Evolutionary conservation across 37 sponge, comb jelly and placozoan species (phyloP).

Genomic region (Beroe ovata): DNA sequence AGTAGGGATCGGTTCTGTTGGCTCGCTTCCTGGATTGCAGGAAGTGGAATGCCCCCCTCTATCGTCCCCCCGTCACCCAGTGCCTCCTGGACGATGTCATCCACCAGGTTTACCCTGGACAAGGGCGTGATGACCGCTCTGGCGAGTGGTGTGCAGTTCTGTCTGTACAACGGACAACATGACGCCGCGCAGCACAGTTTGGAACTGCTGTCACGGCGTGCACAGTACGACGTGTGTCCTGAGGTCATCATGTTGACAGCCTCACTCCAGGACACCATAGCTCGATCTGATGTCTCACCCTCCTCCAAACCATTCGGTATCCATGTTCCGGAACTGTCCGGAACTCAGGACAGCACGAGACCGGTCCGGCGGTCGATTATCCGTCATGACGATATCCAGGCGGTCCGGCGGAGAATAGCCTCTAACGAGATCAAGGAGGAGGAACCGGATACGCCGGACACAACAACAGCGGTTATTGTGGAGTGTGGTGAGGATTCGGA

Average conservation of each 20-base stretch:
- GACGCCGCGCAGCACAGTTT: neutral
- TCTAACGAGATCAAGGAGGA: conserved; percentile 65
- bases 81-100: neutral
- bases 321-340: conserved; percentile 31
- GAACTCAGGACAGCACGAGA: conserved; percentile 21
- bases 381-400: conserved; percentile 39
- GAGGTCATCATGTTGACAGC: conserved; percentile 44
- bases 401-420: conserved; percentile 14
- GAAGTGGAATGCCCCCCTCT: conserved; percentile 13
- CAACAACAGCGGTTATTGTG: conserved; percentile 14
- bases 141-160: conserved; percentile 6
- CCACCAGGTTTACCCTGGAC: conserved; percentile 16
- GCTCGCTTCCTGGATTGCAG: conserved; percentile 17
- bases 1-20: conserved; percentile 37
- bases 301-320: conserved; percentile 48
- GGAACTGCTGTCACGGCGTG: neutral
- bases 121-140: conserved; percentile 14
- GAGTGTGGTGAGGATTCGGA: conserved; percentile 4
- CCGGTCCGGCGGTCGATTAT: conserved; percentile 29
- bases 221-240: conserved; percentile 46
- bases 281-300: neutral
- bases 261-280: conserved; percentile 32
- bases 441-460: neutral
- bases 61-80: neutral
- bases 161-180: conserved; percentile 39